Percentiles rank a stretch among this genome's conserved stretches.
phyloP scores from a whole-genome alignment of 2,113 vertebrate species.

The western clawed frog (Xenopus tropicalis) region UCB_Xtro_10.0 CM004446.2:72173501-72174000 shows the following conservation, averaged over 20 bases:
- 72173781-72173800: constrained; percentile 37
- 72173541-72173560: too few relatives aligned
- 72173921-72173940: too few relatives aligned
- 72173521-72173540: too few relatives aligned
- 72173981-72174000: too few relatives aligned
- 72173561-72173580: neutral
- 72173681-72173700: constrained; percentile 13
- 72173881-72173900: neutral
- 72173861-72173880: neutral
- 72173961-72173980: too few relatives aligned
- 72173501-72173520: too few relatives aligned
- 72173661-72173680: neutral
- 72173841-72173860: constrained; percentile 2
- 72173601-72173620: neutral
- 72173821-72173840: constrained; percentile 11
- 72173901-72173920: too few relatives aligned
- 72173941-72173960: too few relatives aligned
- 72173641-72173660: neutral
- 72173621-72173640: constrained; percentile 1
- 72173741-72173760: constrained; percentile 27
- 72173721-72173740: constrained; percentile 20
- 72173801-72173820: neutral
- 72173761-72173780: constrained; percentile 27
- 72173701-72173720: constrained; percentile 29
- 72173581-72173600: too few relatives aligned